A percentile compares a stretch with the other conserved stretches of the same genome.
Conservation (phyloP, 2,888 invertebrate genomes). For the Pasiphila rectangulata region DNA sequence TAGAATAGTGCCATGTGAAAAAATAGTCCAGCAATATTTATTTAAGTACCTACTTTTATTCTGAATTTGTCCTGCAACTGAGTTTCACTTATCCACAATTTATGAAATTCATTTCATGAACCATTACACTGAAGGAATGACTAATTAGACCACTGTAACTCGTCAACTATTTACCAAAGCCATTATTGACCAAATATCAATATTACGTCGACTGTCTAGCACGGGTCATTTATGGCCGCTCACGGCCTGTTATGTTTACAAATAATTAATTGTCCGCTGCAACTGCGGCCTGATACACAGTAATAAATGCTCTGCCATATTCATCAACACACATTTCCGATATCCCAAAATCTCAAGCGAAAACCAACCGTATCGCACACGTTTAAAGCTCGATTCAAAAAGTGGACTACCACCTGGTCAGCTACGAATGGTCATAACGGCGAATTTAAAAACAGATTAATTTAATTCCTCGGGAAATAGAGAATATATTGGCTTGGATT, state of each 20-base stretch:
- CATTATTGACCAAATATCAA: conserved; percentile 41
- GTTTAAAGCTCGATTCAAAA: conserved; percentile 32
- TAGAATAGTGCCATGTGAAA: too few relatives aligned
- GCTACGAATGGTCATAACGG: conserved; percentile 59
- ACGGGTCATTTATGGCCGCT: conserved; percentile 57
- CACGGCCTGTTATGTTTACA: conserved; percentile 71
- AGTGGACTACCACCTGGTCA: conserved; percentile 24
- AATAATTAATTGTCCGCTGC: conserved; percentile 78
- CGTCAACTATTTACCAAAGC: conserved; percentile 22
- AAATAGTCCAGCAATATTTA: too few relatives aligned
- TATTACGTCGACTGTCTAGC: conserved; percentile 41
- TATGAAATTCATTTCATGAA: not conserved
- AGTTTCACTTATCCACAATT: not conserved
- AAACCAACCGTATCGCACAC: conserved; percentile 33
- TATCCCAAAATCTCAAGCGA: conserved; percentile 28
- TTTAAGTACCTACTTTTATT: too few relatives aligned
- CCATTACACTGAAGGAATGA: not conserved
- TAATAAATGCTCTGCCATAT: conserved; percentile 71
- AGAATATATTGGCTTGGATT: conserved; percentile 77
- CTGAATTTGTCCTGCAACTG: too few relatives aligned
- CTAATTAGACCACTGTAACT: conserved; percentile 22
- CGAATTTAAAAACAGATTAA: conserved; percentile 70
- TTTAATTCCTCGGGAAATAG: conserved; percentile 75
- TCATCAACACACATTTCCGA: conserved; percentile 47
- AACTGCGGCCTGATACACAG: conserved; percentile 72